Evolutionary conservation across 2,113 vertebrate genomes (phyloP).

Genomic region (Hippocampus guttulatus): DNA sequence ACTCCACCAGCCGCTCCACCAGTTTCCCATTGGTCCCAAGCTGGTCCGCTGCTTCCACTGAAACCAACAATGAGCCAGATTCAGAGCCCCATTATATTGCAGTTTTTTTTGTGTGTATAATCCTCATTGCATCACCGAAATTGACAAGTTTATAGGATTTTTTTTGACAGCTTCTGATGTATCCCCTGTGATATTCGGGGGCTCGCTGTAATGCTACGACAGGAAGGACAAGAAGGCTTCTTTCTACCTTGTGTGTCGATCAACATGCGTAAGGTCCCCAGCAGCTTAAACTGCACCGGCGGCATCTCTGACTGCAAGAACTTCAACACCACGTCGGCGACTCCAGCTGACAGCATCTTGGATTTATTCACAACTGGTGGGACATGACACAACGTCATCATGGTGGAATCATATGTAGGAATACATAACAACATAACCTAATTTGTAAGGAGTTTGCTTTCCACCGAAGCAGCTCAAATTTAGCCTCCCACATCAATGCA

Average conservation of each 20-base stretch:
- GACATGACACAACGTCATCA: not conserved
- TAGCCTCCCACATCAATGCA: no score
- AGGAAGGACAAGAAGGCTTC: not conserved
- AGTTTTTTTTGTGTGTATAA: no score
- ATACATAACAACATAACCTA: not conserved
- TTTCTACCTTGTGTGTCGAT: constrained; percentile 95
- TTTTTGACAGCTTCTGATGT: not conserved
- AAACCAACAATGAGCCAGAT: constrained; percentile 30
- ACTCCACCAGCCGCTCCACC: constrained; percentile 92
- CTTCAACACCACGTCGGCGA: constrained; percentile 90
- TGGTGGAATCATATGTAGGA: not conserved
- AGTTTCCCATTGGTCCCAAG: constrained; percentile 89
- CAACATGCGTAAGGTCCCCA: constrained; percentile 97
- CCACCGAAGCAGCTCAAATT: no score
- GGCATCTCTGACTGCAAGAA: constrained; percentile 97
- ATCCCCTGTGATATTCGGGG: not conserved
- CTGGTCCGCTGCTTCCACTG: constrained; percentile 93
- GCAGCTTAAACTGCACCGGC: constrained; percentile 95
- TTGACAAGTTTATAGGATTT: no score
- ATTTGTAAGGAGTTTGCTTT: no score
- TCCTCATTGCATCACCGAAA: no score
- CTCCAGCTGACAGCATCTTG: constrained; percentile 93
- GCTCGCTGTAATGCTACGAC: not conserved
- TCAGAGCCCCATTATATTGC: not conserved
- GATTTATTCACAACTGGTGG: constrained; percentile 92